These are phyloP conservation scores for Sus scrofa DNA, from an alignment of 2,113 vertebrate genomes.

Conservation along the genomic window DNA sequence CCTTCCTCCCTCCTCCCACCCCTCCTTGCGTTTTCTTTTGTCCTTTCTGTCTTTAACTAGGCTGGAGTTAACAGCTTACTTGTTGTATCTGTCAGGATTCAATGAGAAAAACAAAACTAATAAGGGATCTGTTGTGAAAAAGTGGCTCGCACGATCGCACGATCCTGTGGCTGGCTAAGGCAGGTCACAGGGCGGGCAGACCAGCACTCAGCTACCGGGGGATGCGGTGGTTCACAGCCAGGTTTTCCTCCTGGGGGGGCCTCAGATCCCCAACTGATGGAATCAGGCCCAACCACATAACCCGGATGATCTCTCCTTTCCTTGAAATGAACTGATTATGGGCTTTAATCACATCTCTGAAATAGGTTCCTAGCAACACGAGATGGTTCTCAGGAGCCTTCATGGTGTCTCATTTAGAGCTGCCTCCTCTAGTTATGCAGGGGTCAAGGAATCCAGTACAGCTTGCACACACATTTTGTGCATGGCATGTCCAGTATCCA, in stretches of 20 bases:
- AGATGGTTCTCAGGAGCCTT: background rate
- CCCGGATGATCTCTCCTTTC: background rate
- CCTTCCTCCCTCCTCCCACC: rapidly evolving
- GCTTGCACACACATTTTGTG: background rate
- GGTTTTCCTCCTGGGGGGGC: background rate
- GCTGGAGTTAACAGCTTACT: background rate
- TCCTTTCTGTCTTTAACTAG: background rate
- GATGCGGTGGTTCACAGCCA: background rate
- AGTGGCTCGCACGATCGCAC: background rate
- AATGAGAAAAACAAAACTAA: background rate
- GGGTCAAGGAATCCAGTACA: background rate
- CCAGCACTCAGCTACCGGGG: background rate
- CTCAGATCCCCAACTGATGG: background rate
- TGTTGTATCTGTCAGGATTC: background rate
- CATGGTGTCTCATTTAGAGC: background rate
- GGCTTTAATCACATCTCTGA: background rate
- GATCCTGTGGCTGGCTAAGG: too few relatives aligned
- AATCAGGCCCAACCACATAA: background rate
- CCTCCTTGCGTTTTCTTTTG: background rate
- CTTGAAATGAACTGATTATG: too few relatives aligned
- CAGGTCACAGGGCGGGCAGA: background rate
- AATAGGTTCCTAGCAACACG: background rate
- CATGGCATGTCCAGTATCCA: background rate
- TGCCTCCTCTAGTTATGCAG: background rate
- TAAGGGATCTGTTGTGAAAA: background rate